phyloP scores from a whole-genome alignment of 2,113 vertebrate species.

The Neotoma lepida region DNA sequence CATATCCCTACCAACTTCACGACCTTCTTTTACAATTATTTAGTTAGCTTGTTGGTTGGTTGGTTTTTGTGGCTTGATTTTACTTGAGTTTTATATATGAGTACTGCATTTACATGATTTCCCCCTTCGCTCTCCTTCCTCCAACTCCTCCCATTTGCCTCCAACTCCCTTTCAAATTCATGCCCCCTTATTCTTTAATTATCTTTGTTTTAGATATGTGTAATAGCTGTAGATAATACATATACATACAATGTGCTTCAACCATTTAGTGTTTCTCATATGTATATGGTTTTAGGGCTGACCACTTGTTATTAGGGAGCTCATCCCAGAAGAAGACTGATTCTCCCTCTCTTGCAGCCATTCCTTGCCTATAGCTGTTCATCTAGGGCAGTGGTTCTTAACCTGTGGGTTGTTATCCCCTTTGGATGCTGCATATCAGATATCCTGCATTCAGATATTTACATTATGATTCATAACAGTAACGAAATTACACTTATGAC shows the following conservation, averaged over 20 bases:
- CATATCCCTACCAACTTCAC: neutral
- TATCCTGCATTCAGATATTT: neutral
- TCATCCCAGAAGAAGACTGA: neutral
- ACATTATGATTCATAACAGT: no score
- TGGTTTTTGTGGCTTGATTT: neutral
- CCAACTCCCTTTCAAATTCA: neutral
- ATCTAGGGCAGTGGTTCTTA: neutral
- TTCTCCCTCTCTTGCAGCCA: neutral
- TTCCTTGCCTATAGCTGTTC: neutral
- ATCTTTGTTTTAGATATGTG: neutral
- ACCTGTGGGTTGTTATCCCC: neutral
- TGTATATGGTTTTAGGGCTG: neutral
- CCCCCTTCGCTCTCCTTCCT: neutral
- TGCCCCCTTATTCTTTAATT: neutral
- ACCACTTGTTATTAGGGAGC: neutral
- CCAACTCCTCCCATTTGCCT: neutral
- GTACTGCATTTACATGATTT: neutral
- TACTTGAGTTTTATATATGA: neutral
- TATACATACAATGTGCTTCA: neutral
- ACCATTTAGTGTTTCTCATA: neutral
- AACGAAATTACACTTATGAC: no score
- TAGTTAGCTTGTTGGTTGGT: neutral
- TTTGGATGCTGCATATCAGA: neutral
- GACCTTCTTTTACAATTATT: neutral
- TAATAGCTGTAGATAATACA: neutral